phyloP scores from a whole-genome alignment of 2,888 invertebrate species.

The Tachystola acroxantha region DNA sequence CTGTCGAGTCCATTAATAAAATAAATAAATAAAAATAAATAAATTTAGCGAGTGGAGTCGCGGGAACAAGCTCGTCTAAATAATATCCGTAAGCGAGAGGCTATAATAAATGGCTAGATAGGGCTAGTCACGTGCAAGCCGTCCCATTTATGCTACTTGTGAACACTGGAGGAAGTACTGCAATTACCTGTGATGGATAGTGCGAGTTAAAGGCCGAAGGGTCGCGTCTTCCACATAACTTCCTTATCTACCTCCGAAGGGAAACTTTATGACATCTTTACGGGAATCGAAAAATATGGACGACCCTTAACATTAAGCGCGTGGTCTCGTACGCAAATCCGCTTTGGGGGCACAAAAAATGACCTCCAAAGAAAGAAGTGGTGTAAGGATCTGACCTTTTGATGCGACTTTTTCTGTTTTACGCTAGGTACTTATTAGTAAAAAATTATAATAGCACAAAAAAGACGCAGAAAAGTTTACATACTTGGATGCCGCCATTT shows the following conservation, averaged over 20 bases:
- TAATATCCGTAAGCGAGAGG: conserved; percentile 41
- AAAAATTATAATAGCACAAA: too few species aligned
- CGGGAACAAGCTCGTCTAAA: conserved; percentile 14
- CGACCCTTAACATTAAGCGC: conserved; percentile 53
- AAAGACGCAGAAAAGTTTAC: too few species aligned
- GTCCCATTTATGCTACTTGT: conserved; percentile 63
- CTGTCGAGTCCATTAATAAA: too few species aligned
- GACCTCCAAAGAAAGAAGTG: too few species aligned
- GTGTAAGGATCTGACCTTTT: too few species aligned
- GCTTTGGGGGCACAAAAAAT: too few species aligned
- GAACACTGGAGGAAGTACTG: conserved; percentile 63
- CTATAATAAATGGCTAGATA: conserved; percentile 56
- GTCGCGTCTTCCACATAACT: conserved; percentile 60
- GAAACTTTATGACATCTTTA: conserved; percentile 70
- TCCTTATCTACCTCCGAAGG: conserved; percentile 63
- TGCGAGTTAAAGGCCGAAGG: conserved; percentile 59
- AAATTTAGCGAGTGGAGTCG: too few species aligned
- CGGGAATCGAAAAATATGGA: conserved; percentile 65
- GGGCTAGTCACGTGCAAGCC: conserved; percentile 60
- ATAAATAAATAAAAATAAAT: too few species aligned
- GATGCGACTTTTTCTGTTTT: too few species aligned
- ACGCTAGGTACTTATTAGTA: too few species aligned
- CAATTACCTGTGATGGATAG: conserved; percentile 69
- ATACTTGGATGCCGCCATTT: too few species aligned
- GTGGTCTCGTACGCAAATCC: conserved; percentile 29